Percentiles rank a stretch among this genome's conserved stretches.
These are phyloP conservation scores for Plebejus anna DNA, from an alignment of 2,888 invertebrate genomes.

Conservation along the genomic window DNA sequence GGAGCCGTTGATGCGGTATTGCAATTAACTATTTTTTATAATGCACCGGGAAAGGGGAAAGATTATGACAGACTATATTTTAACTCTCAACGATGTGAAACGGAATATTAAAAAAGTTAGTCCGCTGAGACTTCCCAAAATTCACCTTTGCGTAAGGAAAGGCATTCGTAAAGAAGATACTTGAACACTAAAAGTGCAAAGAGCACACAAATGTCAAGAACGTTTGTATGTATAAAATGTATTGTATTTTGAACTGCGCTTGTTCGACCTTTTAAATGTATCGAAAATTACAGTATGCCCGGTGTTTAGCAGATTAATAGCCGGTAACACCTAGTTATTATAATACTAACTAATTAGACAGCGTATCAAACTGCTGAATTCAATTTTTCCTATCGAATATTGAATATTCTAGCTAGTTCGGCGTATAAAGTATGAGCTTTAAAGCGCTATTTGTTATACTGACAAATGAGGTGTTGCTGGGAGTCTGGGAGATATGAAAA, in stretches of 20 bases:
- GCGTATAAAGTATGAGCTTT: neutral
- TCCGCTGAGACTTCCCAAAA: neutral
- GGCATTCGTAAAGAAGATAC: neutral
- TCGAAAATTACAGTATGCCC: neutral
- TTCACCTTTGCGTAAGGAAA: neutral
- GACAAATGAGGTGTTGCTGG: neutral
- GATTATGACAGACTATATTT: neutral
- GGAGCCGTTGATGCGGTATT: conserved; percentile 4
- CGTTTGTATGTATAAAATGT: neutral
- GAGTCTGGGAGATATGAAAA: neutral
- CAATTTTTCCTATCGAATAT: neutral
- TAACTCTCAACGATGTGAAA: neutral
- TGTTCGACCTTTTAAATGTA: neutral
- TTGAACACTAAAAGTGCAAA: neutral
- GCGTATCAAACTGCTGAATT: neutral
- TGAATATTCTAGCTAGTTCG: neutral
- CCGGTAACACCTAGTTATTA: neutral
- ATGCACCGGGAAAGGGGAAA: neutral
- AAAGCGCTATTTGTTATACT: neutral
- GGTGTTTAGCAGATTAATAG: neutral
- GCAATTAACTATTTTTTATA: conserved; percentile 3
- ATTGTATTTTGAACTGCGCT: neutral
- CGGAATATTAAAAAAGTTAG: neutral
- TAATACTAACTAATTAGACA: neutral
- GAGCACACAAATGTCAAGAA: neutral